Evolutionary conservation across 2,797 vertebrate genomes (phyloP).

Genomic region (Malacoraja senta): DNA sequence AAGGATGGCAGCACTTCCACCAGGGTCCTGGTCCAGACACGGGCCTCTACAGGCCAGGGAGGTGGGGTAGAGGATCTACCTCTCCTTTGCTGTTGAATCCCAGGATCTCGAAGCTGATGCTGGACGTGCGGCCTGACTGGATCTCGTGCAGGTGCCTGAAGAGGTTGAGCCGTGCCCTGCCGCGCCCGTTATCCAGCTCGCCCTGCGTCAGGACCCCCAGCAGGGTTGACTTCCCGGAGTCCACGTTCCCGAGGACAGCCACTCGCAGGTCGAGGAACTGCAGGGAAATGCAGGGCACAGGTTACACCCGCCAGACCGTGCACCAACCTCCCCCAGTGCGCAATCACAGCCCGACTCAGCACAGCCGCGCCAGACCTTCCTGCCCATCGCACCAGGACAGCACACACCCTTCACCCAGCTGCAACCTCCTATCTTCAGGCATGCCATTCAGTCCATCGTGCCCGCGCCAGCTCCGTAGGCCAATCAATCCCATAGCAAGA

Average conservation of each 20-base stretch:
- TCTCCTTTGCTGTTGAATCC: conserved; percentile 98
- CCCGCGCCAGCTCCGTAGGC: too few species aligned
- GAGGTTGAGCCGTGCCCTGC: conserved; percentile 86
- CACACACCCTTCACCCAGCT: too few species aligned
- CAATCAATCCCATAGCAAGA: too few species aligned
- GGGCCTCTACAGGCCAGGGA: conserved; percentile 35
- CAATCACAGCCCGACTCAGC: background rate
- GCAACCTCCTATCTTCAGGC: too few species aligned
- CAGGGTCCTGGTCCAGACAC: background rate
- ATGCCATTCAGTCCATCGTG: too few species aligned
- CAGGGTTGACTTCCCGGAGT: conserved; percentile 89
- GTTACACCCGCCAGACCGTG: background rate
- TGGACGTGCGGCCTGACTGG: conserved; percentile 88
- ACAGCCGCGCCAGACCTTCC: background rate
- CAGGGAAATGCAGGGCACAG: background rate
- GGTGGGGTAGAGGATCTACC: conserved; percentile 57
- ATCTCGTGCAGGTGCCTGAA: conserved; percentile 95
- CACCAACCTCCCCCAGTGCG: background rate
- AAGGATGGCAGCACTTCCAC: conserved; percentile 28
- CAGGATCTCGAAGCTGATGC: conserved; percentile 96
- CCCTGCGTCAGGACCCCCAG: conserved; percentile 90
- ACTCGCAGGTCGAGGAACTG: conserved; percentile 92
- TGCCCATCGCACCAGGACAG: too few species aligned
- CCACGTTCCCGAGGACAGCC: conserved; percentile 90
- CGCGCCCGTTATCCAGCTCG: conserved; percentile 88